Percentiles rank a stretch among this genome's conserved stretches.
phyloP scores from a whole-genome alignment of 2,888 invertebrate genomes.

The Lingula anatina region DNA sequence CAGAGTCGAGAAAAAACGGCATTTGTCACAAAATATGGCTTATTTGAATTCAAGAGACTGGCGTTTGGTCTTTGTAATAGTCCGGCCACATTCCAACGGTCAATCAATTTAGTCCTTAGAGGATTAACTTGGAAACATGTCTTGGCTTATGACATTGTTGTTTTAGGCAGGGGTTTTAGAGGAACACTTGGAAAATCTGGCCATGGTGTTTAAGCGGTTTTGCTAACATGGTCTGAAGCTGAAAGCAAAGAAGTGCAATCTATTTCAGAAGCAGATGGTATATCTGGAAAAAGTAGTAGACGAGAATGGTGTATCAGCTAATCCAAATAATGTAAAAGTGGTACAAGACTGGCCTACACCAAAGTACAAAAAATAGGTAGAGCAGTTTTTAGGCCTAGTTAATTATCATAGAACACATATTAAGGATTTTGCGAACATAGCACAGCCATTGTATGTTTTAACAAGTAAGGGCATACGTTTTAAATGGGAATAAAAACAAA shows the following conservation, averaged over 20 bases:
- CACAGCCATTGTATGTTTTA: not conserved
- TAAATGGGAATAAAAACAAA: not conserved
- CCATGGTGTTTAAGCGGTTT: not conserved
- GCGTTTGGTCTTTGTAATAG: constrained; percentile 4
- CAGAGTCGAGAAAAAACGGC: constrained; percentile 10
- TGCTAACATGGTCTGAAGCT: not conserved
- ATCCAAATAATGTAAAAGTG: not conserved
- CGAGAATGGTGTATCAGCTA: not conserved
- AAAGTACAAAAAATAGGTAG: not conserved
- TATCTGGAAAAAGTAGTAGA: not conserved
- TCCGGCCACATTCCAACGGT: constrained; percentile 9
- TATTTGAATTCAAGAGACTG: constrained; percentile 9
- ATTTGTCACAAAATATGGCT: constrained; percentile 9
- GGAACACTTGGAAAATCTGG: not conserved
- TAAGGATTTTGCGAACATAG: not conserved
- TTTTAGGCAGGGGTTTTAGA: not conserved
- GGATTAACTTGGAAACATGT: not conserved
- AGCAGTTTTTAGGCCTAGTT: not conserved
- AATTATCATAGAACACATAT: constrained; percentile 1
- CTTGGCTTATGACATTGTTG: not conserved
- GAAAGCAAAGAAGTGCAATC: not conserved
- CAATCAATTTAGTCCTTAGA: constrained; percentile 3
- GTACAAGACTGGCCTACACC: not conserved
- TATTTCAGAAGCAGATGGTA: not conserved
- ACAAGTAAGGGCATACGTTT: not conserved